Evolutionary conservation across 2,888 invertebrate species (phyloP).

Genomic region (Erebia palarica): DNA sequence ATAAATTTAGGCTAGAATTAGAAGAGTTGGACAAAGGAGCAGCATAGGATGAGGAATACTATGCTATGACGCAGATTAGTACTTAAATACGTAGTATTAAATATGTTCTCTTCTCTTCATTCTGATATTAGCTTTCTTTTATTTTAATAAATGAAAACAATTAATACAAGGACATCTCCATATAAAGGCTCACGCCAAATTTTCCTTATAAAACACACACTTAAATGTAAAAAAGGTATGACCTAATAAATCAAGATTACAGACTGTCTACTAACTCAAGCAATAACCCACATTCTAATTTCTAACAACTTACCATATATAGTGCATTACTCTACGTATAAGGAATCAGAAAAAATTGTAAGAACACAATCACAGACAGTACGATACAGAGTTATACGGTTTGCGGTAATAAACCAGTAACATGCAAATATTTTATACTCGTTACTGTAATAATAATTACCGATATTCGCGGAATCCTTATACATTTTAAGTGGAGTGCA

Average conservation of each 20-base stretch:
- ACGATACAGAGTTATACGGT: constrained; percentile 18
- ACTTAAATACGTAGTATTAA: too few relatives aligned
- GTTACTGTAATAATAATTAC: constrained; percentile 45
- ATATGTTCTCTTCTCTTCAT: too few relatives aligned
- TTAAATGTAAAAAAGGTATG: background rate
- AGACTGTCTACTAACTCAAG: background rate
- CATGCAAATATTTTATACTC: constrained; percentile 34
- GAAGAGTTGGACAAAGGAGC: too few relatives aligned
- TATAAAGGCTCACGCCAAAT: too few relatives aligned
- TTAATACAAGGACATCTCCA: too few relatives aligned
- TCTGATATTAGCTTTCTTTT: too few relatives aligned
- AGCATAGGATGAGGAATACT: too few relatives aligned
- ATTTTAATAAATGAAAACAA: too few relatives aligned
- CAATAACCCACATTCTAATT: constrained; percentile 19
- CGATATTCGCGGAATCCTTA: constrained; percentile 39
- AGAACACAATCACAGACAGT: constrained; percentile 7
- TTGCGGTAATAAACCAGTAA: constrained; percentile 24
- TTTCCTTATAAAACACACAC: too few relatives aligned
- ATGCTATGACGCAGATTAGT: too few relatives aligned
- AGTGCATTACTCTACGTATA: constrained; percentile 11
- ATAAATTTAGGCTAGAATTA: too few relatives aligned
- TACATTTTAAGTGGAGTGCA: background rate
- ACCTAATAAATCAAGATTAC: background rate
- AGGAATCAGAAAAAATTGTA: constrained; percentile 8
- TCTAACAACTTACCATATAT: constrained; percentile 11